Evolutionary conservation across 2,888 invertebrate genomes (phyloP).

Genomic region (Creontiades dilutus): DNA sequence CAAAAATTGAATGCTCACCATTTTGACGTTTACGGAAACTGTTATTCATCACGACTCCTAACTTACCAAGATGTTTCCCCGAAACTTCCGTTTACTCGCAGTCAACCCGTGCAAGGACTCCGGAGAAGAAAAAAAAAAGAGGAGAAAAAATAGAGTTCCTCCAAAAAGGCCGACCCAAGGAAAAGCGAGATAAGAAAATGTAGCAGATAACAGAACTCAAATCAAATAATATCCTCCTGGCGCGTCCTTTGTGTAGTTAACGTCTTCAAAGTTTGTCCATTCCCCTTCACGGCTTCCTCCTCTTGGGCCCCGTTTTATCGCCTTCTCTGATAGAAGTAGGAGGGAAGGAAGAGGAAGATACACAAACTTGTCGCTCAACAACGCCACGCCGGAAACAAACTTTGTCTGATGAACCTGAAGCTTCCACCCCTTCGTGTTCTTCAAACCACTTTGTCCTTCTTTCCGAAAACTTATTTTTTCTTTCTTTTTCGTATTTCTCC

Average conservation of each 20-base stretch:
- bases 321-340: constrained; percentile 14
- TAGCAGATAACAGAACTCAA: constrained; percentile 49
- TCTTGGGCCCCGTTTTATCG: constrained; percentile 37
- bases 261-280: constrained; percentile 37
- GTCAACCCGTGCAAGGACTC: neutral
- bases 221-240: constrained; percentile 58
- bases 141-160: neutral
- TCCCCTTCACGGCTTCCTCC: constrained; percentile 7
- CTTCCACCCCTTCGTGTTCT: constrained; percentile 40
- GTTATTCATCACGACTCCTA: neutral
- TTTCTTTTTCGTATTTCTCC: constrained; percentile 27
- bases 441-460: constrained; percentile 59
- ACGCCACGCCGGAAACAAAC: constrained; percentile 59
- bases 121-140: too few species aligned
- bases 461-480: neutral
- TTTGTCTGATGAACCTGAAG: constrained; percentile 66
- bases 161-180: neutral
- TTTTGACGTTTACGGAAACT: neutral
- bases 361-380: constrained; percentile 51
- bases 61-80: neutral
- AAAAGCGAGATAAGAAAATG: constrained; percentile 42
- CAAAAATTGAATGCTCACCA: too few species aligned
- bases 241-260: constrained; percentile 59
- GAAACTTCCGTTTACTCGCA: constrained; percentile 4
- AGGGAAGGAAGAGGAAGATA: neutral